Base-by-base conservation (phyloP, 2,888 invertebrate species). In the Drosophila neoperkinsi region DNA sequence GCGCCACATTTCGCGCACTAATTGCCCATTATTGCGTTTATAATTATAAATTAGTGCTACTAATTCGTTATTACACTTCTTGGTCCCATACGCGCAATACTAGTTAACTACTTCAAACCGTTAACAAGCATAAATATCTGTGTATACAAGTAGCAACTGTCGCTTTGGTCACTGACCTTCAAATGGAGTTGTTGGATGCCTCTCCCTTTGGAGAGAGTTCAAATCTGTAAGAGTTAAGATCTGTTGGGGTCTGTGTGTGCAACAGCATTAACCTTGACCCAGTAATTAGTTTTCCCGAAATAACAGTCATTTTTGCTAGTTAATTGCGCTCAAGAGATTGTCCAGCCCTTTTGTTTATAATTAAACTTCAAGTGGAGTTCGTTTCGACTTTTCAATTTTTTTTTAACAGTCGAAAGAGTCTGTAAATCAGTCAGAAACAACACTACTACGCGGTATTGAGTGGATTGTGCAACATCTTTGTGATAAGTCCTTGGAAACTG, bases 81-180 rank as follows among this genome's bases (percentile, higher is more conserved):
- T 57, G 69, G 70, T 72, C 75, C 49, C 41, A 62, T 53, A 36
- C 21, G 21, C 50, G 49, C 55, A 49, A 57, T 52, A 21, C 25
- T 16, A 2, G 16, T 46, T 46, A 68, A 43, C 56, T 21, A 30
- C 43, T 30, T 41, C 16, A 51, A 63, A 36, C 57, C 43, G 58
- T 76, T 21, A 30, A 51, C 64, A 62, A 33, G 28, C 55, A n/a
- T 13, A 33, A 16, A 25, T 50, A 50, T 1, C 28, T 18, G 28
- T 18, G 28, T 25, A 13, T 34, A 31, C 34, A 49, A 13, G 25
- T 38, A 43, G 43, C 52, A 6, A 21, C n/a, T 57, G 25, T 18
- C 52, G n/a, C 46, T 67, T 69, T 78, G 79, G 88, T 84, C 82
- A 89, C 77, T 77, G 82, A 86, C 86, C 86, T 86, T 86, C 86